Evolutionary conservation across 2,797 vertebrate genomes (phyloP), one percentile per base, ranked within the genome.

Genomic region (Nyctibius grandis): DNA sequence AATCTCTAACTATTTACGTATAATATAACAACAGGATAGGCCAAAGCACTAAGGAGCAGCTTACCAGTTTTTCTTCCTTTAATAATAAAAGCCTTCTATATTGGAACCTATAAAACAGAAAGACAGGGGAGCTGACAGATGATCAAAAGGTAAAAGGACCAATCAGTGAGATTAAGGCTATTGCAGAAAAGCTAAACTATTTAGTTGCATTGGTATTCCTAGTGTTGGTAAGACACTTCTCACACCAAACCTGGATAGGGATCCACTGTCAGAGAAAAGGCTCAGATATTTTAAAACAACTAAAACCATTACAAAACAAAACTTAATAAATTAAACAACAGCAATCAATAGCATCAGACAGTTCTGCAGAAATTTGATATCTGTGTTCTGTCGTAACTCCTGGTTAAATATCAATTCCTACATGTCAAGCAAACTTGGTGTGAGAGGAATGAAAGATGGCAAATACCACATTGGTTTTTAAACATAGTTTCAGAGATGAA

Each of bases 381-480:
- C 40, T 11, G 0, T 42, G 17, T 85, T 83, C 0, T 0, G 10
- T 45, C 29, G 28, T 33, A 78, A 48, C 14, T 28, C 29, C 47
- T 54, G 6, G 9, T 51, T 73, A 95, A 89, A 69, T 80, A 89
- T 44, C 25, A 88, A 16, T 63, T 83, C n/a, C 29, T 50, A 38
- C 2, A 7, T 36, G 19, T 40, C 86, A 91, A 78, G 12, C 3
- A 84, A 63, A 56, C 4, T 34, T 20, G 0, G 15, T 53, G 8
- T 57, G 42, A 77, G 25, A 73, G 23, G 26, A 74, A 74, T 15
- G 12, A 64, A 96, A 73, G 16, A 47, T 12, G 13, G 29, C 34
- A 94, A 96, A 91, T 38, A 38, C 5, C 34, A 76, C 14, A 8
- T 2, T 40, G 44, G 4, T 76, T 59, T 86, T 72, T 64, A 48